A percentile compares a stretch with the other conserved stretches of the same genome.
These are phyloP conservation scores for Acyrthosiphon pisum DNA, from an alignment of 1,140 invertebrate species.

Conservation along the genomic window DNA sequence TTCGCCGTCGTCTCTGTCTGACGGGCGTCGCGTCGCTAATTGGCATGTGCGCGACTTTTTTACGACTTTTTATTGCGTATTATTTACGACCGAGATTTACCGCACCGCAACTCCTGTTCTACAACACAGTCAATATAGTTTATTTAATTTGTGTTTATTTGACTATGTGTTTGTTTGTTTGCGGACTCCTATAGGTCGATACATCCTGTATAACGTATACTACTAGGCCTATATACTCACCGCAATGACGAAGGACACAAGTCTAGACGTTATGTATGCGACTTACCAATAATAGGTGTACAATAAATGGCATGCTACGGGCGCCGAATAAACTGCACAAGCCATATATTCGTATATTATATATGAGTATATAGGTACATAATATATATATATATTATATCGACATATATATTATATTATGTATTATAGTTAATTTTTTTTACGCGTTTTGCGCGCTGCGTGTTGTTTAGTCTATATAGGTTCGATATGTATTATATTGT, in stretches of 20 bases:
- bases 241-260: background rate
- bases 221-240: background rate
- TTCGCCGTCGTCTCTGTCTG: background rate
- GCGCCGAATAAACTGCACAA: background rate
- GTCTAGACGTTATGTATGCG: background rate
- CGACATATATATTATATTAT: background rate
- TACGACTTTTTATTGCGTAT: conserved; percentile 19
- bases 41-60: conserved; percentile 41
- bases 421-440: background rate
- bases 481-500: background rate
- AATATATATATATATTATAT: background rate
- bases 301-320: background rate
- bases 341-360: background rate
- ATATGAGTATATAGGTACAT: background rate
- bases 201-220: background rate
- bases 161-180: background rate
- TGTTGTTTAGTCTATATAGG: conserved; percentile 9
- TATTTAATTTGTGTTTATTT: background rate
- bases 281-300: background rate
- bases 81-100: conserved; percentile 16
- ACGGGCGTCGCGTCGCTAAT: conserved; percentile 36
- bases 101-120: background rate
- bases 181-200: background rate
- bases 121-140: conserved; percentile 1
- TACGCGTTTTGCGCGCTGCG: background rate